Evolutionary conservation across 2,888 invertebrate genomes (phyloP).

Genomic region (Elysia crispata): DNA sequence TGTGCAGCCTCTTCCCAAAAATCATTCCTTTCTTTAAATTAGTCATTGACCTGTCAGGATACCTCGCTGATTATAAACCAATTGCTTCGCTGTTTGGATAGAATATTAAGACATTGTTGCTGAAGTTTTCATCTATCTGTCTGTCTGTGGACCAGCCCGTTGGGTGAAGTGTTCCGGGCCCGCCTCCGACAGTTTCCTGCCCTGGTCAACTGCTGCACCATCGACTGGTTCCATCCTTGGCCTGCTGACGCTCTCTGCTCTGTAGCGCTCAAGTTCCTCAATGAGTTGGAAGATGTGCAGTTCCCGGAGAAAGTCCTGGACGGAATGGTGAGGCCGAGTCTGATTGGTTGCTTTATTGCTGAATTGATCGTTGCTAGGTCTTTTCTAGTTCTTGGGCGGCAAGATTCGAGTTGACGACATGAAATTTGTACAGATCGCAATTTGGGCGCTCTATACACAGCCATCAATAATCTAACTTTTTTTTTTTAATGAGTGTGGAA

Average conservation of each 20-base stretch:
- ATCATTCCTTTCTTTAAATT: background rate
- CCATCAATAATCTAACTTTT: too few species aligned
- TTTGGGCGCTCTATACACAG: too few species aligned
- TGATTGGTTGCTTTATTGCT: background rate
- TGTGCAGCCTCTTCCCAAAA: too few species aligned
- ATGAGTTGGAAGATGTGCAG: conserved; percentile 83
- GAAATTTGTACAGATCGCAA: too few species aligned
- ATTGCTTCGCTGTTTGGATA: too few species aligned
- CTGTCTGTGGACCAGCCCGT: conserved; percentile 79
- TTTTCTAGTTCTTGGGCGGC: too few species aligned
- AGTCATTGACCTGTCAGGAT: too few species aligned
- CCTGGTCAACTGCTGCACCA: conserved; percentile 78
- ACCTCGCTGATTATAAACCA: too few species aligned
- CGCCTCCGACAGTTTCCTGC: conserved; percentile 78
- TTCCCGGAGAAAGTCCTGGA: conserved; percentile 81
- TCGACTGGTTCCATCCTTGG: conserved; percentile 83
- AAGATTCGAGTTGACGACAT: too few species aligned
- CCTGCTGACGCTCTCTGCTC: conserved; percentile 86
- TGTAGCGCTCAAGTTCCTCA: conserved; percentile 76
- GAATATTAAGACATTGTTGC: too few species aligned
- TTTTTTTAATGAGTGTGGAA: too few species aligned
- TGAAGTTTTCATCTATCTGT: background rate
- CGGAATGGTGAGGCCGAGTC: conserved; percentile 68
- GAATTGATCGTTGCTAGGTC: too few species aligned
- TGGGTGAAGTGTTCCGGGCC: conserved; percentile 77